Percentiles rank a stretch among this genome's conserved stretches.
Conservation (phyloP, 1,140 invertebrate species). For the Metaphire vulgaris region DNA sequence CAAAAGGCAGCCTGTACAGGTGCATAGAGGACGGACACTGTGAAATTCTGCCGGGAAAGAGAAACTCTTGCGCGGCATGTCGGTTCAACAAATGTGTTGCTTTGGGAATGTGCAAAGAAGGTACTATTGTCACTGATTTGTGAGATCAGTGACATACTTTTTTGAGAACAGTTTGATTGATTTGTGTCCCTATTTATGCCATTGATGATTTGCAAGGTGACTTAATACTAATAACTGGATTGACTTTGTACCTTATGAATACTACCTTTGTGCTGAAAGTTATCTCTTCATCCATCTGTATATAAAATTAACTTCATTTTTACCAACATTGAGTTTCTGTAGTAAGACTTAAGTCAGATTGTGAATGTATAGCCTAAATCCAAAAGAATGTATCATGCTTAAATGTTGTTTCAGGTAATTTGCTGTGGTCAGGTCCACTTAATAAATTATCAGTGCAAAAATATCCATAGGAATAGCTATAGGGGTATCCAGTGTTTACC, state of each 20-base stretch:
- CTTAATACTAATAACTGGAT: not conserved
- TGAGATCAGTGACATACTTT: not conserved
- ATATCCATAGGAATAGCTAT: too few relatives aligned
- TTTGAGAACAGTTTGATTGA: not conserved
- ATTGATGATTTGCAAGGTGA: not conserved
- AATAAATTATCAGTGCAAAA: too few relatives aligned
- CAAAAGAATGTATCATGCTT: too few relatives aligned
- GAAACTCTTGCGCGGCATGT: conserved; percentile 42
- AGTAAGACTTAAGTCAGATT: too few relatives aligned
- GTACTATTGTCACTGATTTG: too few relatives aligned
- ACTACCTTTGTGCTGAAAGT: not conserved
- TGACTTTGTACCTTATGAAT: not conserved
- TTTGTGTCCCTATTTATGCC: not conserved
- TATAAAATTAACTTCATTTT: not conserved
- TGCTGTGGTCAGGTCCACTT: too few relatives aligned
- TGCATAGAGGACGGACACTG: conserved; percentile 38
- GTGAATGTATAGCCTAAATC: too few relatives aligned
- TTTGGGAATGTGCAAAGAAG: conserved; percentile 47
- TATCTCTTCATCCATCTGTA: not conserved
- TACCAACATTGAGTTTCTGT: too few relatives aligned
- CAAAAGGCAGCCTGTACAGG: conserved; percentile 35
- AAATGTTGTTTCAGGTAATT: not conserved
- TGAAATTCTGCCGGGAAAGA: conserved; percentile 36
- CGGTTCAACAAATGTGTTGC: conserved; percentile 42
- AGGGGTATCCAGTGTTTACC: too few relatives aligned